A percentile compares a stretch with the other conserved stretches of the same genome.
These are phyloP conservation scores for Oreochromis spilurus DNA, from an alignment of 2,113 vertebrate species.

Conservation along the genomic window DNA sequence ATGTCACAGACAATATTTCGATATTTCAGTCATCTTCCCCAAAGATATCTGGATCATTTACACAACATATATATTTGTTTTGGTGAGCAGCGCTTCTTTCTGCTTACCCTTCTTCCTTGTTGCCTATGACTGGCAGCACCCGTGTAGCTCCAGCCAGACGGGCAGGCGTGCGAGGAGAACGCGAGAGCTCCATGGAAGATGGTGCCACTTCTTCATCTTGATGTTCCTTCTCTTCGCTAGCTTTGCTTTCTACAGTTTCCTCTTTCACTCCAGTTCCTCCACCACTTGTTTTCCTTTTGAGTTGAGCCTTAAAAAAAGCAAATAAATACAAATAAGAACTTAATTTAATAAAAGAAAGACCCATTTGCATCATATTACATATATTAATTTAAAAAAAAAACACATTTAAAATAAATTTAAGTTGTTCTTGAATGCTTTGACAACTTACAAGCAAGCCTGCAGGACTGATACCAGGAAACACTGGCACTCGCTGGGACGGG, in stretches of 20 bases:
- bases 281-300: slow-evolving; percentile 74
- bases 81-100: not conserved
- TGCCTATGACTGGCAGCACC: slow-evolving; percentile 73
- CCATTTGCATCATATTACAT: not conserved
- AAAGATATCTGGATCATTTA: not conserved
- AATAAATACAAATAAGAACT: not conserved
- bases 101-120: slow-evolving; percentile 77
- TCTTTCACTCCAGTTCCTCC: slow-evolving; percentile 51
- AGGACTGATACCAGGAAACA: slow-evolving; percentile 82
- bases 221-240: slow-evolving; percentile 1
- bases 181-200: not conserved
- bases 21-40: not conserved
- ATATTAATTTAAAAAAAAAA: not conserved
- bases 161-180: slow-evolving; percentile 40
- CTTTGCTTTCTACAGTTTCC: not conserved
- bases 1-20: slow-evolving; percentile 9
- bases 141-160: slow-evolving; percentile 56
- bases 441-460: slow-evolving; percentile 77
- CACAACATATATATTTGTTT: not conserved
- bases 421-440: not conserved
- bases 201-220: not conserved
- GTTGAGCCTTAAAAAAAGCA: slow-evolving; percentile 72
- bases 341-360: not conserved
- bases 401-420: not conserved
- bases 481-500: slow-evolving; percentile 64